These are phyloP conservation scores for Eulimnadia texana DNA, from an alignment of 1,140 invertebrate genomes.

Conservation along the genomic window DNA sequence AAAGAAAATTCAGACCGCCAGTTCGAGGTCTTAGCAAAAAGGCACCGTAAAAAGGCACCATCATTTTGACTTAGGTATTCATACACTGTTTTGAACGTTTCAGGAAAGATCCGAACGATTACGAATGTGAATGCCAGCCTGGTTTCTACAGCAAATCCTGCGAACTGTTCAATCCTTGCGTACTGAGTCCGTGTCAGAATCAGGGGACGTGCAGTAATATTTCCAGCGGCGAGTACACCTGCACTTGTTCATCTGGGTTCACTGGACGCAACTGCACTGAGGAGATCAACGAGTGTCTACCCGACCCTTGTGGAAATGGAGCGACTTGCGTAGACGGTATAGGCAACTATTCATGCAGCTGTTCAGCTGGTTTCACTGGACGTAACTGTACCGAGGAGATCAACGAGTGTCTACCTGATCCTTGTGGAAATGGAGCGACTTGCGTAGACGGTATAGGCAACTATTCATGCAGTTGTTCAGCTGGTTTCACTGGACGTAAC, in stretches of 20 bases:
- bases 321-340: too few species aligned
- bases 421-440: too few species aligned
- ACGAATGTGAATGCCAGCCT: slow-evolving; percentile 19
- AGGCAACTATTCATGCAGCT: background rate
- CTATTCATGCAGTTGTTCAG: too few species aligned
- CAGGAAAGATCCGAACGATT: slow-evolving; percentile 7
- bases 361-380: slow-evolving; percentile 27
- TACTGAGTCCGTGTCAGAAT: slow-evolving; percentile 22
- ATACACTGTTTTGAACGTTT: too few species aligned
- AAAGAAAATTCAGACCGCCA: too few species aligned
- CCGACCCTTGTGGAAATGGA: too few species aligned
- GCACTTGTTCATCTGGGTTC: slow-evolving; percentile 18
- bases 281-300: too few species aligned
- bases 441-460: slow-evolving; percentile 4
- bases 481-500: slow-evolving; percentile 33
- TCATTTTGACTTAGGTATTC: too few species aligned
- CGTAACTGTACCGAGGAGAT: slow-evolving; percentile 42
- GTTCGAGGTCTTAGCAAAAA: too few species aligned
- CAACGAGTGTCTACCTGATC: too few species aligned
- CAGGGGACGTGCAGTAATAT: slow-evolving; percentile 21
- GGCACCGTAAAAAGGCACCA: too few species aligned
- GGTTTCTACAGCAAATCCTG: slow-evolving; percentile 24
- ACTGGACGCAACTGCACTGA: slow-evolving; percentile 15
- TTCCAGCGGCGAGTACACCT: slow-evolving; percentile 18
- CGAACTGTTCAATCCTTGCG: slow-evolving; percentile 25